Conservation (phyloP, 2,888 invertebrate genomes). For the Nephrotoma flavescens region DNA sequence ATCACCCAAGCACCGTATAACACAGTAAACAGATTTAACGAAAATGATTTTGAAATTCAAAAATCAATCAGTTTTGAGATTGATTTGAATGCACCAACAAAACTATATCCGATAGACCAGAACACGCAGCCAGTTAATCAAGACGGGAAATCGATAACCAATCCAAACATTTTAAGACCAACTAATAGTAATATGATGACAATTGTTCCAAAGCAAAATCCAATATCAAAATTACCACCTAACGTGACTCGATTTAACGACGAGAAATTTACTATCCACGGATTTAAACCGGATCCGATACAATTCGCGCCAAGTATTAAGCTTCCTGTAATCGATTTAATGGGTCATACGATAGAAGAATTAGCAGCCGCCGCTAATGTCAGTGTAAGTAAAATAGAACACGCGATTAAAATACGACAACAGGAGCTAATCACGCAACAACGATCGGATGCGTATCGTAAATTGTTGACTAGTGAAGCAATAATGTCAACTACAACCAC, state of each 20-base stretch:
- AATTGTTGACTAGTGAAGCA: conserved; percentile 19
- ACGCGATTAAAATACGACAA: conserved; percentile 54
- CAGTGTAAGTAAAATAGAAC: conserved; percentile 60
- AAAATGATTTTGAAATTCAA: background rate
- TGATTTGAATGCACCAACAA: background rate
- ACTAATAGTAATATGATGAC: background rate
- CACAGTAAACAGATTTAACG: background rate
- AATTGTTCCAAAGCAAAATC: background rate
- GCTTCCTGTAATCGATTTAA: conserved; percentile 18
- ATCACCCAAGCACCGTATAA: no score
- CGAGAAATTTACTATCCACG: conserved; percentile 12
- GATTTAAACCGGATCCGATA: conserved; percentile 19
- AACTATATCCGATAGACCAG: background rate
- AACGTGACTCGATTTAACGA: conserved; percentile 20
- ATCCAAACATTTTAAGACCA: background rate
- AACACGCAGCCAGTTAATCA: background rate
- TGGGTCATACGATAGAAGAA: conserved; percentile 35
- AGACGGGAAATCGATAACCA: background rate
- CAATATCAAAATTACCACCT: conserved; percentile 37
- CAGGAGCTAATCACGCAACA: conserved; percentile 51
- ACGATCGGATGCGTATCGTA: conserved; percentile 15
- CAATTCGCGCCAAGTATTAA: conserved; percentile 16
- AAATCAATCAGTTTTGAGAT: background rate
- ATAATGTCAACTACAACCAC: conserved; percentile 30
- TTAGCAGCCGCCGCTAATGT: conserved; percentile 59